Percentiles rank a stretch among this genome's conserved stretches.
These are phyloP conservation scores for Athrips mouffetella DNA, from an alignment of 2,888 invertebrate genomes.

Conservation along the genomic window DNA sequence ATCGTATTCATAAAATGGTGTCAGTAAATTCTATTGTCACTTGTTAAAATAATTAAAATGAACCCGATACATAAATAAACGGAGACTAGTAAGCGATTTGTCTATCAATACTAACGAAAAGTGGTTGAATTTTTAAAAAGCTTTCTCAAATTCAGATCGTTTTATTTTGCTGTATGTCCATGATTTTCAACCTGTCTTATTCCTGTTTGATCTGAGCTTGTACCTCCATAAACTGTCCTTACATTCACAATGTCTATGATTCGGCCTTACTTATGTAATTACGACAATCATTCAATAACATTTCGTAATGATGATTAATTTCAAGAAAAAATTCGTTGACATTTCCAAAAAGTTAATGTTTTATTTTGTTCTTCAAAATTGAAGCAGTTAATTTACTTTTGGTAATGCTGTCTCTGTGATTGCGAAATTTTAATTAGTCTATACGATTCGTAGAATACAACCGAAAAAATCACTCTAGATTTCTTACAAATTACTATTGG, in stretches of 20 bases:
- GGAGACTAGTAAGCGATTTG: no score
- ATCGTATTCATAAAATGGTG: no score
- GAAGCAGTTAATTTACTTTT: not conserved
- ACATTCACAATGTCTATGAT: not conserved
- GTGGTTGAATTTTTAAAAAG: no score
- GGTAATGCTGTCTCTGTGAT: not conserved
- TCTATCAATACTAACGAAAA: no score
- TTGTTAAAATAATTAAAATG: no score
- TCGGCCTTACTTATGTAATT: not conserved
- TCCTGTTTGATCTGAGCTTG: no score
- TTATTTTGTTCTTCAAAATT: not conserved
- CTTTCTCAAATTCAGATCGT: no score
- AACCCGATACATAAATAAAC: no score
- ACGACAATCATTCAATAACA: not conserved
- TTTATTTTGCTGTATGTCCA: no score
- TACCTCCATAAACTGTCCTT: slow-evolving; percentile 1
- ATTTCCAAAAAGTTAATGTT: not conserved
- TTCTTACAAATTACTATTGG: not conserved
- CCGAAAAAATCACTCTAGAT: not conserved
- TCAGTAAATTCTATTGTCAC: no score
- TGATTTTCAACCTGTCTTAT: no score
- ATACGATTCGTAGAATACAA: slow-evolving; percentile 4
- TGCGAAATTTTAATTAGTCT: slow-evolving; percentile 3
- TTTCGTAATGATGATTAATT: slow-evolving; percentile 6
- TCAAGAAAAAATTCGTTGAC: slow-evolving; percentile 1